Conservation (phyloP, 1,140 invertebrate genomes). For the Bilobella aurantiaca region DNA sequence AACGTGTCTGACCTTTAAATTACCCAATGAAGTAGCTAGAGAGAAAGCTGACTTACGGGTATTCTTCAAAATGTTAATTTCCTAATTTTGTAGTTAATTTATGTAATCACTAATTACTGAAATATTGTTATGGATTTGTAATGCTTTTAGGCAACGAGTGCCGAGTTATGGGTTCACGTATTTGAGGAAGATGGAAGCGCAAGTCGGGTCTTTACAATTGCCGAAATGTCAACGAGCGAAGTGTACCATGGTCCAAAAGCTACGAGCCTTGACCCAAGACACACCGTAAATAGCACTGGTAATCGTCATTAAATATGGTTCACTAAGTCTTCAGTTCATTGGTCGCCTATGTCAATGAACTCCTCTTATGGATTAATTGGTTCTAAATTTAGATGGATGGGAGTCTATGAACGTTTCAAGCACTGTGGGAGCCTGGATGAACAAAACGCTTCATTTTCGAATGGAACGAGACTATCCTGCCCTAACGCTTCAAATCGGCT, state of each 20-base stretch:
- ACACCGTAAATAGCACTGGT: background rate
- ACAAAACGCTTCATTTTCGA: conserved; percentile 42
- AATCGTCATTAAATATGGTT: background rate
- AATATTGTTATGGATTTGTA: background rate
- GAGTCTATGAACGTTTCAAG: conserved; percentile 65
- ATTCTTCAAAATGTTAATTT: no score
- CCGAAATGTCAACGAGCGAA: conserved; percentile 53
- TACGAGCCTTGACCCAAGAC: background rate
- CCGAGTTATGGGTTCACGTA: background rate
- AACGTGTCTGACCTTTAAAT: conserved; percentile 55
- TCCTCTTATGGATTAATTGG: no score
- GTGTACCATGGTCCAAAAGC: background rate
- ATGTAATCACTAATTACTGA: background rate
- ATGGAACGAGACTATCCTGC: background rate
- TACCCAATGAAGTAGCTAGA: conserved; percentile 53
- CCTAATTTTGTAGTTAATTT: conserved; percentile 54
- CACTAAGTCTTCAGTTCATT: background rate
- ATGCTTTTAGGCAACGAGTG: background rate
- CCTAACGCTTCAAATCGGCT: background rate
- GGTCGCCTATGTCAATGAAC: background rate
- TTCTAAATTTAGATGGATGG: conserved; percentile 47
- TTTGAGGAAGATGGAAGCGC: conserved; percentile 41
- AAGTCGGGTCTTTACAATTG: conserved; percentile 62
- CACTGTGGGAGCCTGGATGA: conserved; percentile 62
- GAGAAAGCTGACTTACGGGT: conserved; percentile 60